Conservation (phyloP, 2,888 invertebrate species). For the Oxyteleia sp. region DNA sequence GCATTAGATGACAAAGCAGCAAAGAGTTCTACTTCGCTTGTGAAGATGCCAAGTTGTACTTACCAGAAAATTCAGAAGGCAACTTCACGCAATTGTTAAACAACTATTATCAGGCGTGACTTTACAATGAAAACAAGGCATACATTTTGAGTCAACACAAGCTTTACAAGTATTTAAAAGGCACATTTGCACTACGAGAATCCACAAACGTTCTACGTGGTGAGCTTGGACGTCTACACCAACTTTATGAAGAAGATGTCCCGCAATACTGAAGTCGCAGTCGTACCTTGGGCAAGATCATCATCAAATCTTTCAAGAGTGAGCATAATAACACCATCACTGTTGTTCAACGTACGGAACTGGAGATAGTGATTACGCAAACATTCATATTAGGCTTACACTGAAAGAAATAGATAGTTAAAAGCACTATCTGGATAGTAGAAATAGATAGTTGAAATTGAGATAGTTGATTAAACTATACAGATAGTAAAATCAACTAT, state of each 20-base stretch:
- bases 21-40: not conserved
- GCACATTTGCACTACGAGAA: slow-evolving; percentile 17
- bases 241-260: slow-evolving; percentile 39
- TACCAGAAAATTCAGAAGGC: not conserved
- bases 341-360: not conserved
- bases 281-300: slow-evolving; percentile 8
- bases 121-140: not conserved
- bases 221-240: slow-evolving; percentile 30
- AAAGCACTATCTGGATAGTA: no score
- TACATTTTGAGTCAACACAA: not conserved
- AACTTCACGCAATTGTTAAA: slow-evolving; percentile 12
- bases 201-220: slow-evolving; percentile 19
- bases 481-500: no score
- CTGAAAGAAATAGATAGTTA: no score
- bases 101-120: not conserved
- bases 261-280: slow-evolving; percentile 36
- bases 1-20: no score
- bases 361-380: slow-evolving; percentile 23
- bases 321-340: slow-evolving; percentile 24
- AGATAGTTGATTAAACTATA: no score
- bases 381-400: slow-evolving; percentile 18
- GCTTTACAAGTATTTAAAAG: slow-evolving; percentile 5
- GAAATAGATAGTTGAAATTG: no score
- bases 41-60: not conserved
- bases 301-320: slow-evolving; percentile 30